Conservation (phyloP, 2,797 vertebrate species). For the Coilia nasus region DNA sequence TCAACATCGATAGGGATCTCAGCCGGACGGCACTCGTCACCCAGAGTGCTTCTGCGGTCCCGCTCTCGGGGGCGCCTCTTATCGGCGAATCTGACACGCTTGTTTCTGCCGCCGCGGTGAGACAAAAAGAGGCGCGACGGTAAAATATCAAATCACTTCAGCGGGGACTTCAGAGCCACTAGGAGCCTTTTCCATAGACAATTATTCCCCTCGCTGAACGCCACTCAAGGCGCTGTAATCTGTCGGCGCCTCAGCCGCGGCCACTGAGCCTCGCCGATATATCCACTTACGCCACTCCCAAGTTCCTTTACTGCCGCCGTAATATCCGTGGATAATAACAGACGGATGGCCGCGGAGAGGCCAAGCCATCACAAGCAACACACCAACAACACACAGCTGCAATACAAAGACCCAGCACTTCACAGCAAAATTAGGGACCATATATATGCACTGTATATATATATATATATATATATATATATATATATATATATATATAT, state of each 20-base stretch:
- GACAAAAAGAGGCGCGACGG: constrained; percentile 54
- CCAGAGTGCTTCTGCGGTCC: constrained; percentile 45
- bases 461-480: too few species aligned
- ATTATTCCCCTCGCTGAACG: constrained; percentile 54
- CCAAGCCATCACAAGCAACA: constrained; percentile 22
- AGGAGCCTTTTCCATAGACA: constrained; percentile 50
- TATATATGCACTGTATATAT: background rate
- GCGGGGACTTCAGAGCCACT: constrained; percentile 52
- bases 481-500: too few species aligned
- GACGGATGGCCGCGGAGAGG: background rate
- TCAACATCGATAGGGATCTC: constrained; percentile 56
- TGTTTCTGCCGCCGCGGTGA: constrained; percentile 57
- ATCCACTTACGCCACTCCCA: constrained; percentile 38
- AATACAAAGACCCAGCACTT: background rate
- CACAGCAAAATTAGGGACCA: background rate
- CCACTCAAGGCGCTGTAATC: constrained; percentile 55
- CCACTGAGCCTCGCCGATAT: constrained; percentile 45
- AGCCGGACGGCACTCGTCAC: constrained; percentile 59
- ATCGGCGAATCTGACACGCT: constrained; percentile 58
- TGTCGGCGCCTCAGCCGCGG: constrained; percentile 32
- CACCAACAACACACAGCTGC: background rate
- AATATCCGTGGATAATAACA: constrained; percentile 33
- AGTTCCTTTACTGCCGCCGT: constrained; percentile 33
- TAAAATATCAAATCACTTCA: constrained; percentile 65
- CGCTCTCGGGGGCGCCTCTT: constrained; percentile 47